phyloP scores from a whole-genome alignment of 2,797 vertebrate species.

The Xiphorhynchus erythropygius region DNA sequence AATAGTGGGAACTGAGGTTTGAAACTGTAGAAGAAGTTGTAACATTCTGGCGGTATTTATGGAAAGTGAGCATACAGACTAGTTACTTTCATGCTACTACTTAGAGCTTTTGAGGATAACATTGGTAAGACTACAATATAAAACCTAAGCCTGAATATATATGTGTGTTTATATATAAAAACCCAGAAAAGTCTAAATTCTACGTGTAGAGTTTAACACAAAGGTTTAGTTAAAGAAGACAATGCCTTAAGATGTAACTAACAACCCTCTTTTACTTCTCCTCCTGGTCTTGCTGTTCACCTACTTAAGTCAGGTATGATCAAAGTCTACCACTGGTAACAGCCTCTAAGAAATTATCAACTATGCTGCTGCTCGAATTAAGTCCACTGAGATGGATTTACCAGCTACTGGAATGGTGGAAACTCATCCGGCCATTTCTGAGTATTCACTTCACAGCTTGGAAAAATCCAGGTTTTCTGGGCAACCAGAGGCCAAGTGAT shows the following conservation, averaged over 20 bases:
- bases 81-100: not conserved
- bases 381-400: not conserved
- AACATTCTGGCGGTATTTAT: conserved; percentile 36
- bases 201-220: not conserved
- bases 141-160: not conserved
- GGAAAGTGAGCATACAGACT: conserved; percentile 14
- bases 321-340: not conserved
- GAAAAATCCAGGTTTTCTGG: not conserved
- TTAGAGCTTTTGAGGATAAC: not conserved
- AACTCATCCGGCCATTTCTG: not conserved
- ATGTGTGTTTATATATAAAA: not conserved
- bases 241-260: not conserved
- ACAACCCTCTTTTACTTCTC: not conserved
- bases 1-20: not conserved
- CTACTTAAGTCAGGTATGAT: not conserved
- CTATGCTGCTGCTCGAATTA: not conserved
- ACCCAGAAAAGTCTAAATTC: not conserved
- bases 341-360: not conserved
- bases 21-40: conserved; percentile 41
- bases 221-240: not conserved
- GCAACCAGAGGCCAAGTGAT: not conserved
- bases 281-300: not conserved
- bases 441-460: not conserved
- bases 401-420: not conserved
- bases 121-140: not conserved